These are phyloP conservation scores for Gymnarchus niloticus DNA, from an alignment of 2,113 vertebrate species.

Conservation along the genomic window DNA sequence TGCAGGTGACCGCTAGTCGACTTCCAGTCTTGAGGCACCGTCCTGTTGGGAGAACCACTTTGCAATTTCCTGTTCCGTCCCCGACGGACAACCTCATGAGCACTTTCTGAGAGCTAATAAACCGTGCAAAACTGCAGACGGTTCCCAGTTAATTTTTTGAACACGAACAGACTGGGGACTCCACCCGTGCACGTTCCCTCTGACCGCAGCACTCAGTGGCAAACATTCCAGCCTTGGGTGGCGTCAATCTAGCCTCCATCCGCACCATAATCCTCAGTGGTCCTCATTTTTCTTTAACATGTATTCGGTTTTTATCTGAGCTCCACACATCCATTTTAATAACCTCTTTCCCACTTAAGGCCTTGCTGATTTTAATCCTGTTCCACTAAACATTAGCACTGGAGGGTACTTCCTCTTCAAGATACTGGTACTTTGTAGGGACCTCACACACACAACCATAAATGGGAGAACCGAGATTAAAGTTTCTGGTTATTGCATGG, in stretches of 20 bases:
- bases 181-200: slow-evolving; percentile 47
- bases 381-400: neutral
- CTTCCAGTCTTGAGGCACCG: neutral
- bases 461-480: too few relatives aligned
- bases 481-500: too few relatives aligned
- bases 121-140: slow-evolving; percentile 60
- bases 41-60: neutral
- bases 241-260: neutral
- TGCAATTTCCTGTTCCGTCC: slow-evolving; percentile 3
- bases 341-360: neutral
- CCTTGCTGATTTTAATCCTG: neutral
- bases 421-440: neutral
- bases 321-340: neutral
- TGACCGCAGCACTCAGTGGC: slow-evolving; percentile 23
- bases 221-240: neutral
- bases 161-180: slow-evolving; percentile 43
- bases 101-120: slow-evolving; percentile 55
- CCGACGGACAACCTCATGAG: slow-evolving; percentile 44
- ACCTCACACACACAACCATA: slow-evolving; percentile 2
- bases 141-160: slow-evolving; percentile 56
- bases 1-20: neutral
- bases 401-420: neutral
- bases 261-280: neutral
- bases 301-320: neutral
- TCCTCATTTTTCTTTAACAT: neutral